Conservation (phyloP, 2,888 invertebrate species). For the Dicyrtoma fusca region DNA sequence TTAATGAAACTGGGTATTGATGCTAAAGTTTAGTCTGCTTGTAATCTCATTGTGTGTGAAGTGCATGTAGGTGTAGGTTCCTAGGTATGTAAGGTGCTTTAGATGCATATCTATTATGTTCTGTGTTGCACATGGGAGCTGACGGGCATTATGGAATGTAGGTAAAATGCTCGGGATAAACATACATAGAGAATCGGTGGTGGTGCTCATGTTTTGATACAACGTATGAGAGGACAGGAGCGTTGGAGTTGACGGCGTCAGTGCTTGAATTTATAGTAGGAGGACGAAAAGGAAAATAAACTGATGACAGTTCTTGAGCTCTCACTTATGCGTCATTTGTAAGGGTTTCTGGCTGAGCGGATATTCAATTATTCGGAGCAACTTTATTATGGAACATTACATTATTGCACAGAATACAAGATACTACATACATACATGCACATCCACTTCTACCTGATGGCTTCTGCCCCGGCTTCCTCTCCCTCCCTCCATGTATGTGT, state of each 20-base stretch:
- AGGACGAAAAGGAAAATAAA: constrained; percentile 9
- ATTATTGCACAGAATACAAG: not conserved
- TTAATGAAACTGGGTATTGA: too few relatives aligned
- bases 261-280: not conserved
- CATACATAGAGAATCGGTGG: not conserved
- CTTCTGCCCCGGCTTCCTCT: constrained; percentile 13
- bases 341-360: constrained; percentile 15
- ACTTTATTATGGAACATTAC: constrained; percentile 32
- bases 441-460: constrained; percentile 14
- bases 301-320: constrained; percentile 24
- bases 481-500: constrained; percentile 21
- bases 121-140: too few relatives aligned
- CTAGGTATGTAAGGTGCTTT: too few relatives aligned
- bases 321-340: constrained; percentile 27
- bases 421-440: too few relatives aligned
- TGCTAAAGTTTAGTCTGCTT: too few relatives aligned
- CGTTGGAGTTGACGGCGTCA: too few relatives aligned
- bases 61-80: too few relatives aligned
- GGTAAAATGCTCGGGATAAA: too few relatives aligned
- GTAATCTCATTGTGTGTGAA: too few relatives aligned
- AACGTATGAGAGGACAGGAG: too few relatives aligned
- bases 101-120: too few relatives aligned
- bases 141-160: too few relatives aligned
- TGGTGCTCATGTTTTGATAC: not conserved
- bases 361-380: constrained; percentile 31